Conservation (phyloP, 2,888 invertebrate species). For the Candidula unifasciata region DNA sequence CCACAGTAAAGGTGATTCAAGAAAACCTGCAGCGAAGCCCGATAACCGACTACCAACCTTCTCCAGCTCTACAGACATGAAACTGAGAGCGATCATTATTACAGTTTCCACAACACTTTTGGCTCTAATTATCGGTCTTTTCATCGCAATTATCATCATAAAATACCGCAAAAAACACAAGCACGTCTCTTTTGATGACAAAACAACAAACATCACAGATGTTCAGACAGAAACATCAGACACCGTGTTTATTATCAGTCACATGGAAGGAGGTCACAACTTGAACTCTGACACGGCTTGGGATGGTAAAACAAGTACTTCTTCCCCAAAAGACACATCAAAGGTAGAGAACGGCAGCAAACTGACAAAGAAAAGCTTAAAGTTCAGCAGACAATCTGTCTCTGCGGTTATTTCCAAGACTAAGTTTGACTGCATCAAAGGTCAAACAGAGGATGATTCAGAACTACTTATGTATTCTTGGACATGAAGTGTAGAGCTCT, state of each 20-base stretch:
- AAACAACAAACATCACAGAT: background rate
- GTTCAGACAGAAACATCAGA: constrained; percentile 44
- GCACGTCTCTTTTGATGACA: background rate
- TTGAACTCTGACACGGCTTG: background rate
- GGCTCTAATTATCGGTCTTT: constrained; percentile 48
- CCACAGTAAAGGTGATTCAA: constrained; percentile 11
- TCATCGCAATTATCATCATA: constrained; percentile 22
- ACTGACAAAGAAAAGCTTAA: background rate
- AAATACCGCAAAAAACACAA: constrained; percentile 31
- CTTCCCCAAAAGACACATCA: background rate
- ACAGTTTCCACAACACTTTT: constrained; percentile 51
- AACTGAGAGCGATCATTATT: constrained; percentile 47
- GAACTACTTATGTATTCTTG: constrained; percentile 40
- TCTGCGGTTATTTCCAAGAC: constrained; percentile 29
- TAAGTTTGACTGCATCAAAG: constrained; percentile 32
- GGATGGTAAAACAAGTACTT: background rate
- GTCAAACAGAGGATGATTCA: constrained; percentile 20
- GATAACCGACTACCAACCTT: constrained; percentile 48
- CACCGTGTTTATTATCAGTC: constrained; percentile 50
- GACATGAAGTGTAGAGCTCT: constrained; percentile 2
- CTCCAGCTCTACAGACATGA: constrained; percentile 24
- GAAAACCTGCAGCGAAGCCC: background rate
- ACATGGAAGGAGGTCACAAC: constrained; percentile 39
- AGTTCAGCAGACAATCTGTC: background rate
- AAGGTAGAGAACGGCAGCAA: background rate